Conservation (phyloP, 1,140 invertebrate genomes). For the Papilio machaon region DNA sequence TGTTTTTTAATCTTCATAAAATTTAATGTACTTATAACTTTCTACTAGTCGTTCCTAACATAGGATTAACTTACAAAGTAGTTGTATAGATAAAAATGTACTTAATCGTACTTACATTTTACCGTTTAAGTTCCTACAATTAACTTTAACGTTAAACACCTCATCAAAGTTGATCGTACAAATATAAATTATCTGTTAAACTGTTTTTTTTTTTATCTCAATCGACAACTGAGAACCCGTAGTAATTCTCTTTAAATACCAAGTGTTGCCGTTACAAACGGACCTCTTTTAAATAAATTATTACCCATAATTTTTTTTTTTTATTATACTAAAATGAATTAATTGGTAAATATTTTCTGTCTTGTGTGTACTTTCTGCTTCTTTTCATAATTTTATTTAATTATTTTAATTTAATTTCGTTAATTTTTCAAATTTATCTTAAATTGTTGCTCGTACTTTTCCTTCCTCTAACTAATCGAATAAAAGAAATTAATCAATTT, state of each 20-base stretch:
- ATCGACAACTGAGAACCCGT: neutral
- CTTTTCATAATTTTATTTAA: no score
- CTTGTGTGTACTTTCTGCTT: no score
- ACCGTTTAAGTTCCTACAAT: slow-evolving; percentile 23
- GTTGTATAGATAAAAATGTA: slow-evolving; percentile 6
- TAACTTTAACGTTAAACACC: slow-evolving; percentile 23
- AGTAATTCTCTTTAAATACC: no score
- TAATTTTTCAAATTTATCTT: no score
- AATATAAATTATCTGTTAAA: slow-evolving; percentile 25
- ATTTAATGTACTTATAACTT: slow-evolving; percentile 29
- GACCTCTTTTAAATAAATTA: no score
- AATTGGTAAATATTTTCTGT: no score
- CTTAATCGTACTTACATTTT: slow-evolving; percentile 25
- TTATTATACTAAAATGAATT: no score
- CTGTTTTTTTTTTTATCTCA: neutral
- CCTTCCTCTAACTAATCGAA: neutral
- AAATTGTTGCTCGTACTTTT: no score
- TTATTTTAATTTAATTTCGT: no score
- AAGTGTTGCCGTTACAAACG: no score
- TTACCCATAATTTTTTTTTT: no score
- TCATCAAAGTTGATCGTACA: slow-evolving; percentile 11
- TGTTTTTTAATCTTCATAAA: slow-evolving; percentile 6
- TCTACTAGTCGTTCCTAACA: slow-evolving; percentile 33
- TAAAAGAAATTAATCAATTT: neutral
- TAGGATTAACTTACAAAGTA: slow-evolving; percentile 32